Evolutionary conservation across 2,113 vertebrate genomes (phyloP).

Genomic region (Galemys pyrenaicus): DNA sequence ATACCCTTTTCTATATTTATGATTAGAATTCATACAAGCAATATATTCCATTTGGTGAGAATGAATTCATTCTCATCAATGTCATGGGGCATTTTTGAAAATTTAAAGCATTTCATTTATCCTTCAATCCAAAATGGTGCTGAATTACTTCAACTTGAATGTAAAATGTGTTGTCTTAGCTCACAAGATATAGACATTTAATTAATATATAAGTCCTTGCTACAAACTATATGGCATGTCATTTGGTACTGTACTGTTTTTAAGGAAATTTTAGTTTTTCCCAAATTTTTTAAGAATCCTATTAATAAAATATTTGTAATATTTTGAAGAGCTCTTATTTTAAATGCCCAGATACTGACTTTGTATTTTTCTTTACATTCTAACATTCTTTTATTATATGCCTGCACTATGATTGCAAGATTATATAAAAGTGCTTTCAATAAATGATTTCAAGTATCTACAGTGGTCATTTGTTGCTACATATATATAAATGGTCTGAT

Average conservation of each 20-base stretch:
- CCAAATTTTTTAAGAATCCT: constrained; percentile 79
- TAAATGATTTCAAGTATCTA: constrained; percentile 87
- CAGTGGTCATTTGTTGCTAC: constrained; percentile 56
- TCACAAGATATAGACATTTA: constrained; percentile 76
- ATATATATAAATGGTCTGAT: constrained; percentile 46
- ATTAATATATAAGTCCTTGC: constrained; percentile 82
- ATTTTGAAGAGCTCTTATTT: constrained; percentile 85
- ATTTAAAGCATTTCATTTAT: constrained; percentile 74
- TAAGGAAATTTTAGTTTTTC: constrained; percentile 77
- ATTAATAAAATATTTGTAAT: constrained; percentile 80
- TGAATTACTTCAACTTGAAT: constrained; percentile 89
- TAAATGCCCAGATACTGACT: constrained; percentile 85
- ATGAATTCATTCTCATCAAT: constrained; percentile 73
- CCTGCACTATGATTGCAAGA: constrained; percentile 85
- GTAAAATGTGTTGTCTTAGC: constrained; percentile 82
- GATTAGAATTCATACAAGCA: constrained; percentile 55
- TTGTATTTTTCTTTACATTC: constrained; percentile 84
- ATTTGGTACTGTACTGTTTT: constrained; percentile 81
- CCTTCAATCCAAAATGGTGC: constrained; percentile 84
- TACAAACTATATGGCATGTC: constrained; percentile 83
- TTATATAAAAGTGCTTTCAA: constrained; percentile 89
- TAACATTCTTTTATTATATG: constrained; percentile 86
- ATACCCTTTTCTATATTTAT: constrained; percentile 39
- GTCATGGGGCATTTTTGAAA: constrained; percentile 74
- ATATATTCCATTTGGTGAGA: not conserved